phyloP scores from a whole-genome alignment of 2,797 vertebrate species.

The Poecilia velifera region DNA sequence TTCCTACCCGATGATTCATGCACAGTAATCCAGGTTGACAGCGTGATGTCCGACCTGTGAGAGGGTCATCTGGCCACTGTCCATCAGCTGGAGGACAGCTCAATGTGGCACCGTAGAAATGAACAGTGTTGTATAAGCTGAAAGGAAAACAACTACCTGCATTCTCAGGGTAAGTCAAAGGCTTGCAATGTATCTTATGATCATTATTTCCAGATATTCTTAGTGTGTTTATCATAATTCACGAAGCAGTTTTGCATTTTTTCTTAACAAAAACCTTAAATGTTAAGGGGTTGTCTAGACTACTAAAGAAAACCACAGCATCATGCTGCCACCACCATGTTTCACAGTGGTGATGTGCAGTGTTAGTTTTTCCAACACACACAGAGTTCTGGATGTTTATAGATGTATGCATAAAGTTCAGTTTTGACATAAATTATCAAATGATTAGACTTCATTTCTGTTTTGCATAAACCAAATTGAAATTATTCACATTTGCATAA shows the following conservation, averaged over 20 bases:
- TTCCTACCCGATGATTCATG: conserved; percentile 9
- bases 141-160: background rate
- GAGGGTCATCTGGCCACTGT: conserved; percentile 16
- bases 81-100: conserved; percentile 1
- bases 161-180: background rate
- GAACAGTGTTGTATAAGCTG: background rate
- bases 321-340: background rate
- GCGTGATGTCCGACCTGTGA: conserved; percentile 15
- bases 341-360: background rate
- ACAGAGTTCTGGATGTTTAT: background rate
- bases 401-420: no score
- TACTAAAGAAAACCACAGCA: background rate
- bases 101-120: background rate
- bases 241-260: background rate
- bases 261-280: background rate
- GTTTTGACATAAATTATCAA: no score
- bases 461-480: background rate
- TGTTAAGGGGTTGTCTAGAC: background rate
- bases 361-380: background rate
- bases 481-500: background rate
- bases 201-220: background rate
- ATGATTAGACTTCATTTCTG: background rate
- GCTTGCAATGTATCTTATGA: background rate
- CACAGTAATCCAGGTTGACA: background rate
- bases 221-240: background rate